Evolutionary conservation across 2,888 invertebrate species (phyloP).

Genomic region (Dendrolimus pini): DNA sequence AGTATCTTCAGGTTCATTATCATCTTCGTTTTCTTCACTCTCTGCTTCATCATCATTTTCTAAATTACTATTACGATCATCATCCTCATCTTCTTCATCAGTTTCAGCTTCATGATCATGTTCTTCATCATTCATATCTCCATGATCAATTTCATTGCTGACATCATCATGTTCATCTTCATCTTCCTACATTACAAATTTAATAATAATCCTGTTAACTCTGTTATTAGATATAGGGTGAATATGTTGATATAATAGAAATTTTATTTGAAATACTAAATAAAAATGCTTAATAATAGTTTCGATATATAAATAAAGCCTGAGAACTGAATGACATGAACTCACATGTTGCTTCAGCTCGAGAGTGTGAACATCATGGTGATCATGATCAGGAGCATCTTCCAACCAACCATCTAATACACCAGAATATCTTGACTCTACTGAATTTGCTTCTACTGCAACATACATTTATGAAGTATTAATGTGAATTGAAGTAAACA

Average conservation of each 20-base stretch:
- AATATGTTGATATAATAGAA: neutral
- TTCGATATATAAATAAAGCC: neutral
- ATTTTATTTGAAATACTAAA: conserved; percentile 1
- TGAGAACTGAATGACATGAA: conserved; percentile 8
- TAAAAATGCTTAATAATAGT: neutral
- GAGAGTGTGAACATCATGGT: conserved; percentile 71
- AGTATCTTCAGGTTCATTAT: conserved; percentile 24
- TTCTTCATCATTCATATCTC: conserved; percentile 20
- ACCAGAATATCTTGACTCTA: conserved; percentile 83
- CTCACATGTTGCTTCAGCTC: conserved; percentile 70
- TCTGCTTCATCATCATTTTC: conserved; percentile 25
- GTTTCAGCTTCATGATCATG: conserved; percentile 20
- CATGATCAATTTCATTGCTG: conserved; percentile 24
- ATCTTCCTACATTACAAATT: conserved; percentile 32
- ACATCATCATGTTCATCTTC: conserved; percentile 33
- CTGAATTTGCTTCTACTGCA: conserved; percentile 65
- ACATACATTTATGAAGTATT: conserved; percentile 1
- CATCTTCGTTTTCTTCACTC: conserved; percentile 28
- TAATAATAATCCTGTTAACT: neutral
- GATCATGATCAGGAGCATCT: conserved; percentile 70
- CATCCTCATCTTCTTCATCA: conserved; percentile 23
- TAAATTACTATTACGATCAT: conserved; percentile 13
- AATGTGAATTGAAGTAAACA: no score
- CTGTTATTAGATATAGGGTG: no score
- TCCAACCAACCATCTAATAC: conserved; percentile 89